Evolutionary conservation across 2,888 invertebrate species (phyloP).

Genomic region (Eretmocerus hayati): DNA sequence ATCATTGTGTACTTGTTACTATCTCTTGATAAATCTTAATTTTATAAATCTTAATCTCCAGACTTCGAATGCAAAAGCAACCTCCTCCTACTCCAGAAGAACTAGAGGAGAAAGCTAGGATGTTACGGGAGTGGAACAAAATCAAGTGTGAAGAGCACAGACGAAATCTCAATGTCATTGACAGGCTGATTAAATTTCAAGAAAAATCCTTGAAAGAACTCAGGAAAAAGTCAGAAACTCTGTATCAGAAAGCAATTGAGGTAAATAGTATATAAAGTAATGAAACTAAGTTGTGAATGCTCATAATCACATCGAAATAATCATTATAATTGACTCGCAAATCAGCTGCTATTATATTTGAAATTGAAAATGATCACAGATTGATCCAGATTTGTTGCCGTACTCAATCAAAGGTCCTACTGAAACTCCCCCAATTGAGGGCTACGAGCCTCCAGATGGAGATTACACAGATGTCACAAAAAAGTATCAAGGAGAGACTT

Average conservation of each 20-base stretch:
- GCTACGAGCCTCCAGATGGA: conserved; percentile 81
- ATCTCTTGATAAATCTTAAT: neutral
- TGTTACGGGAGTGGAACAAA: conserved; percentile 70
- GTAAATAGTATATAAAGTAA: conserved; percentile 43
- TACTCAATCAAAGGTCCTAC: conserved; percentile 66
- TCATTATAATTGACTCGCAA: too few relatives aligned
- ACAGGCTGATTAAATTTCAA: conserved; percentile 63
- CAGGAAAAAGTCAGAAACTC: conserved; percentile 71
- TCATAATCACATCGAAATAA: too few relatives aligned
- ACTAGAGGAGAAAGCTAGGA: conserved; percentile 56
- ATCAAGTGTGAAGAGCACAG: conserved; percentile 62
- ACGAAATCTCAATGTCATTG: conserved; percentile 61
- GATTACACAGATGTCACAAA: conserved; percentile 78
- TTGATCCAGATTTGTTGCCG: conserved; percentile 66
- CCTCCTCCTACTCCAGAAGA: conserved; percentile 52
- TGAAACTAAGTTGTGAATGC: too few relatives aligned
- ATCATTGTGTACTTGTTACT: neutral
- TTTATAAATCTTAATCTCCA: conserved; percentile 33
- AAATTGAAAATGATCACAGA: too few relatives aligned
- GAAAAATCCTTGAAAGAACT: conserved; percentile 74
- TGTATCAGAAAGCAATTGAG: conserved; percentile 81
- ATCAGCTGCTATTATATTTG: too few relatives aligned
- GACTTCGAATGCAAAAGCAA: conserved; percentile 51
- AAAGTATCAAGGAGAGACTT: conserved; percentile 46
- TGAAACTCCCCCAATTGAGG: conserved; percentile 73